These are phyloP conservation scores for Atethmia centrago DNA, from an alignment of 2,888 invertebrate genomes.

Conservation along the genomic window DNA sequence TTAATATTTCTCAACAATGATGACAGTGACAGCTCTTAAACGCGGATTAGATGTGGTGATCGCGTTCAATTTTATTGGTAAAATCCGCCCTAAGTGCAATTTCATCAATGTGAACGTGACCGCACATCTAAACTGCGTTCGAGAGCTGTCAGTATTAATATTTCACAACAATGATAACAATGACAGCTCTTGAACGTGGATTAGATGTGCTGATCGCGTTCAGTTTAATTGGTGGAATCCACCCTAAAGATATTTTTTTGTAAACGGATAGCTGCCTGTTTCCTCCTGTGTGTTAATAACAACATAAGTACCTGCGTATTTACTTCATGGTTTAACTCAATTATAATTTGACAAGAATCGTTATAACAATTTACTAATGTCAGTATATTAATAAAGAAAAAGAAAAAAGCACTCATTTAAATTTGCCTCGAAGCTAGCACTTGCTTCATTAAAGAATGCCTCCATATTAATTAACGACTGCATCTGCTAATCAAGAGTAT, in stretches of 20 bases:
- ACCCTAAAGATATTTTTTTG: neutral
- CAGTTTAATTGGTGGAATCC: neutral
- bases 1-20: neutral
- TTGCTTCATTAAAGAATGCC: neutral
- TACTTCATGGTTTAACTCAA: too few relatives aligned
- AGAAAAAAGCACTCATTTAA: neutral
- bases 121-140: neutral
- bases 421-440: neutral
- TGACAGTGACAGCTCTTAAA: too few relatives aligned
- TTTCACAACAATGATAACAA: neutral
- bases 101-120: neutral
- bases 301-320: neutral
- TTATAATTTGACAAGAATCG: too few relatives aligned
- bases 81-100: neutral
- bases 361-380: too few relatives aligned
- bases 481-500: neutral
- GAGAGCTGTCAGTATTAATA: neutral
- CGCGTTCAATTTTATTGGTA: neutral
- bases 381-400: too few relatives aligned
- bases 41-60: neutral
- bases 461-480: neutral
- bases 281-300: neutral
- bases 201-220: neutral
- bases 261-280: neutral
- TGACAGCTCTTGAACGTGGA: neutral